A percentile compares a stretch with the other conserved stretches of the same genome.
These are phyloP conservation scores for Coryphaenoides rupestris DNA, from an alignment of 2,113 vertebrate genomes.

Conservation along the genomic window DNA sequence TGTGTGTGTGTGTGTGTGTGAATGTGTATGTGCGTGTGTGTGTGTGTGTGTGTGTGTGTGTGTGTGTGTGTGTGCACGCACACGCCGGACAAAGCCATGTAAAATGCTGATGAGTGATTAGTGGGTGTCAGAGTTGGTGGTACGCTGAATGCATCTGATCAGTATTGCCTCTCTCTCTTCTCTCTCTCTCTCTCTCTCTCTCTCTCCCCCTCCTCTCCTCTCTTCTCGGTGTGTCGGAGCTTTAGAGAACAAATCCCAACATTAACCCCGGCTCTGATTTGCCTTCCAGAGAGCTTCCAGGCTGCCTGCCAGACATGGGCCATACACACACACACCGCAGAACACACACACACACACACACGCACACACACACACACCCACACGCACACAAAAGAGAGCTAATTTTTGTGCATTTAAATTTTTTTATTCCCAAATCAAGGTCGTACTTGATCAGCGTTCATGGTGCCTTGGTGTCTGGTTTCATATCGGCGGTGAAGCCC, in stretches of 20 bases:
- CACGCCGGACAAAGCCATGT: slow-evolving; percentile 48
- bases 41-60: slow-evolving; percentile 9
- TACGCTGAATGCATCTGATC: slow-evolving; percentile 48
- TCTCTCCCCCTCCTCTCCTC: too few species aligned
- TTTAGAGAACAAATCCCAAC: slow-evolving; percentile 76
- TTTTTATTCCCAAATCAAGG: slow-evolving; percentile 24
- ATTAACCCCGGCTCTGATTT: slow-evolving; percentile 73
- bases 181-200: slow-evolving; percentile 30
- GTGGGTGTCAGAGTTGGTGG: slow-evolving; percentile 56
- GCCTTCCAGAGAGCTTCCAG: slow-evolving; percentile 66
- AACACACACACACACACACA: slow-evolving; percentile 34
- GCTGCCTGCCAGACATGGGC: slow-evolving; percentile 67
- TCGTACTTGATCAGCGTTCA: slow-evolving; percentile 49
- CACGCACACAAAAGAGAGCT: slow-evolving; percentile 1
- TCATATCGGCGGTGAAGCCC: too few species aligned
- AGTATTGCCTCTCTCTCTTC: slow-evolving; percentile 60
- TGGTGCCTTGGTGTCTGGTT: too few species aligned
- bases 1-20: slow-evolving; percentile 11
- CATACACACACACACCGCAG: slow-evolving; percentile 36
- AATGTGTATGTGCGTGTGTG: background rate
- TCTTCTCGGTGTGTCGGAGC: slow-evolving; percentile 61
- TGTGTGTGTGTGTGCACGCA: slow-evolving; percentile 9
- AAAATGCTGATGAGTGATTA: slow-evolving; percentile 72
- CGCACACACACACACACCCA: slow-evolving; percentile 35
- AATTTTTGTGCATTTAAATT: too few species aligned